These are phyloP conservation scores for Grapholita molesta DNA, from an alignment of 1,140 invertebrate species.

Conservation along the genomic window DNA sequence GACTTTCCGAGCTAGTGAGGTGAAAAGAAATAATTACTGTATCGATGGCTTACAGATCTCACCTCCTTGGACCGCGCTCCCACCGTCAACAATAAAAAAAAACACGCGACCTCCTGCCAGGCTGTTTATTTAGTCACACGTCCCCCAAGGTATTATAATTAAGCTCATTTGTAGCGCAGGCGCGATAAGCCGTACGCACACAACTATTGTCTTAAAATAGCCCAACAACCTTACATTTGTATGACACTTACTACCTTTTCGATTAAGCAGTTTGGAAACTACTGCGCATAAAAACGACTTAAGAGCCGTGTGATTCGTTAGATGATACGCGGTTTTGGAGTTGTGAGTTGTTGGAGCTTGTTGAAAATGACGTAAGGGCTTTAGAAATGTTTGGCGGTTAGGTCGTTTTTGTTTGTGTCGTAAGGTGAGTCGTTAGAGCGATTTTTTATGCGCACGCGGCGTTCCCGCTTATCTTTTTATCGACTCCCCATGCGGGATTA, in stretches of 20 bases:
- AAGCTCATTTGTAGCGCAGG: constrained; percentile 72
- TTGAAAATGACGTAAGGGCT: constrained; percentile 6
- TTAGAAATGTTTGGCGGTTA: not conserved
- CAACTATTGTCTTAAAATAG: not conserved
- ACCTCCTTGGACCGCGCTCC: not conserved
- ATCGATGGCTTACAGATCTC: not conserved
- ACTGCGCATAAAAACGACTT: not conserved
- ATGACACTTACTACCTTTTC: not conserved
- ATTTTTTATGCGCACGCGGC: constrained; percentile 68
- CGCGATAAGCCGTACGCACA: constrained; percentile 61
- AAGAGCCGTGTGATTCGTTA: not conserved
- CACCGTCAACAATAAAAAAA: constrained; percentile 51
- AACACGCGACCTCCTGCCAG: constrained; percentile 52
- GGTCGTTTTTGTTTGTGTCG: not conserved
- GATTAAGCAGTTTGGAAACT: not conserved
- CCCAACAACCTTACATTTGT: not conserved
- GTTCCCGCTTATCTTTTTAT: constrained; percentile 73
- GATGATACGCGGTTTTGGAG: not conserved
- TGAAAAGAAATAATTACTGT: no score
- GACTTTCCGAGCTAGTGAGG: no score
- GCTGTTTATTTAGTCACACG: constrained; percentile 55
- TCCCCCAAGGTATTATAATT: constrained; percentile 65
- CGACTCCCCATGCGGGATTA: constrained; percentile 72
- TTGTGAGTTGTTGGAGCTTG: constrained; percentile 18
- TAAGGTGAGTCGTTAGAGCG: constrained; percentile 67